Evolutionary conservation across 2,888 invertebrate genomes (phyloP).

Genomic region (Clunio marinus): DNA sequence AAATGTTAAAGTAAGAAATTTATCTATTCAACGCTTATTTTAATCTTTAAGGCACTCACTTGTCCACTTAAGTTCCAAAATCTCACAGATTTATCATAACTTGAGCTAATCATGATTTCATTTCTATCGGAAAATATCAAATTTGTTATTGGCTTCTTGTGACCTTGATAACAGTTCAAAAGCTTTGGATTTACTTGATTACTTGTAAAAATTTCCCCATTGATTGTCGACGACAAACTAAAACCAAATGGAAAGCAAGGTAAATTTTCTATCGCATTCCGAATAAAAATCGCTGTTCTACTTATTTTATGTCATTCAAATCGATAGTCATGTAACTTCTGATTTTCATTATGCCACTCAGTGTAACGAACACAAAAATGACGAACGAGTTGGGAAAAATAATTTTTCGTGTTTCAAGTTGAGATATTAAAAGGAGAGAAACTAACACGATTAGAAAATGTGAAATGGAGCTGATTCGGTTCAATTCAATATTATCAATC

Average conservation of each 20-base stretch:
- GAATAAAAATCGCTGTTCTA: background rate
- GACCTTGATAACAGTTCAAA: conserved; percentile 67
- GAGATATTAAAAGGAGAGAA: background rate
- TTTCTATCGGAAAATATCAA: conserved; percentile 66
- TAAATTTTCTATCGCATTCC: background rate
- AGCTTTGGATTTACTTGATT: conserved; percentile 63
- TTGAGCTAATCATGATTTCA: conserved; percentile 64
- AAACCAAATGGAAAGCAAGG: background rate
- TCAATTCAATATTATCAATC: no score
- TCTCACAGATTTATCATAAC: conserved; percentile 44
- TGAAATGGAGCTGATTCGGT: no score
- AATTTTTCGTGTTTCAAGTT: background rate
- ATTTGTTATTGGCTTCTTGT: conserved; percentile 58
- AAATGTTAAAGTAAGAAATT: background rate
- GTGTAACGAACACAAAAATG: background rate
- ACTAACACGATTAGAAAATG: conserved; percentile 1
- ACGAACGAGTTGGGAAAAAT: conserved; percentile 16
- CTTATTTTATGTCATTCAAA: conserved; percentile 16
- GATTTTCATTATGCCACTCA: background rate
- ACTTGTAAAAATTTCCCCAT: conserved; percentile 46
- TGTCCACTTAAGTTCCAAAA: conserved; percentile 67
- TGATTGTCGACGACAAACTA: conserved; percentile 19
- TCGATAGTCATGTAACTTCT: background rate
- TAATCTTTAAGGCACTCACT: background rate
- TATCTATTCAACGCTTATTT: background rate